Conservation (phyloP, 2,888 invertebrate genomes). For the Leptarthrus brevirostris region DNA sequence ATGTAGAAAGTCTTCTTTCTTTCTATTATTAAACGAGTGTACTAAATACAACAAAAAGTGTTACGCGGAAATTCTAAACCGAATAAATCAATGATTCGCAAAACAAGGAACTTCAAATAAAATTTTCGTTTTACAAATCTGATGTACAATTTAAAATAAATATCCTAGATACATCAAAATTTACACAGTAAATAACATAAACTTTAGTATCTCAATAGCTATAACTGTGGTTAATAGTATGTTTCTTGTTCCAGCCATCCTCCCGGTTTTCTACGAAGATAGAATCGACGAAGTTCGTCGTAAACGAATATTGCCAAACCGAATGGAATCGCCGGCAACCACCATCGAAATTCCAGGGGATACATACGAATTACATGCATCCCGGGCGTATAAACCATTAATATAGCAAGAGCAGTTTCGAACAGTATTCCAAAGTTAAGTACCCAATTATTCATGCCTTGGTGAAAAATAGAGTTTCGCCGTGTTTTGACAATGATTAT, state of each 20-base stretch:
- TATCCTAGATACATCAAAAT: no score
- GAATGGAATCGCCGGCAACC: conserved; percentile 80
- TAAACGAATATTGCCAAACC: conserved; percentile 76
- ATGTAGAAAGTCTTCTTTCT: no score
- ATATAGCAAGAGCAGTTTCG: conserved; percentile 73
- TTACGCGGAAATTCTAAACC: no score
- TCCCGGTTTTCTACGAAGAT: conserved; percentile 74
- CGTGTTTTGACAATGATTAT: conserved; percentile 75
- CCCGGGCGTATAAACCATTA: conserved; percentile 77
- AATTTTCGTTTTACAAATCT: no score
- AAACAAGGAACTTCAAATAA: no score
- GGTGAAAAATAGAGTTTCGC: conserved; percentile 72
- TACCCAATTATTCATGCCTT: conserved; percentile 77
- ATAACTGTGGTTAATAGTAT: conserved; percentile 21
- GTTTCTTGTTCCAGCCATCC: conserved; percentile 71
- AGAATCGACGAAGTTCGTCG: conserved; percentile 79
- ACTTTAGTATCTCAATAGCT: no score
- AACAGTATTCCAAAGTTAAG: conserved; percentile 76
- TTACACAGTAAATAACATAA: no score
- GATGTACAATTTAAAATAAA: no score
- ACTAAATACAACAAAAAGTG: no score
- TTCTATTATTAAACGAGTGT: no score
- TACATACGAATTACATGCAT: conserved; percentile 71
- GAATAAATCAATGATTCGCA: no score
- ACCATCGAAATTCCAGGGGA: conserved; percentile 71